Evolutionary conservation across 2,888 invertebrate genomes (phyloP).

Genomic region (Germaria angustata): DNA sequence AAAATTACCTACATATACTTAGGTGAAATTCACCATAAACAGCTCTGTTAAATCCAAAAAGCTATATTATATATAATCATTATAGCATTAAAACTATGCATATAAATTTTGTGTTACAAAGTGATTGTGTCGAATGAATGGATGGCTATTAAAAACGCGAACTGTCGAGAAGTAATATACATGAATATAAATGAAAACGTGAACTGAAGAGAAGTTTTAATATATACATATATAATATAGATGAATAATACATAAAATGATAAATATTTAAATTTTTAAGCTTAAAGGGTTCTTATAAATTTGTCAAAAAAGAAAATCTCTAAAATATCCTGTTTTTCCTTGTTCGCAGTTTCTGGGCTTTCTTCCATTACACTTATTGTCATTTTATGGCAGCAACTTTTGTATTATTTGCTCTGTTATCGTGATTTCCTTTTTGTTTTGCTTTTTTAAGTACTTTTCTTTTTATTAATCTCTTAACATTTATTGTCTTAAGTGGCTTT

Average conservation of each 20-base stretch:
- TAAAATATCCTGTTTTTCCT: conserved; percentile 8
- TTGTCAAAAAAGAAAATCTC: not conserved
- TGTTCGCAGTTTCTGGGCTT: not conserved
- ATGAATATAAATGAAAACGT: not conserved
- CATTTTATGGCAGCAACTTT: conserved; percentile 13
- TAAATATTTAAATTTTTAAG: not conserved
- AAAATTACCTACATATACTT: not conserved
- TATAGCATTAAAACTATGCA: no score
- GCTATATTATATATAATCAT: no score
- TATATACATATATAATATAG: not conserved
- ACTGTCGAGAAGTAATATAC: not conserved
- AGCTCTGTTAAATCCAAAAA: not conserved
- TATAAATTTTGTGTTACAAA: no score
- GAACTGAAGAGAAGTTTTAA: conserved; percentile 1
- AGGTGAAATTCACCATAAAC: not conserved
- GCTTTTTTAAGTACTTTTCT: not conserved
- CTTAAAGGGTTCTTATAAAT: not conserved
- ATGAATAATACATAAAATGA: not conserved
- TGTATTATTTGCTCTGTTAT: conserved; percentile 24
- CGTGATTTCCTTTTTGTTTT: conserved; percentile 22
- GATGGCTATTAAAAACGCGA: not conserved
- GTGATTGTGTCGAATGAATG: not conserved
- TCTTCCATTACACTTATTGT: conserved; percentile 6
- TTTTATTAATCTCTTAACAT: not conserved
- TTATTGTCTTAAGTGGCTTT: not conserved